Evolutionary conservation across 2,113 vertebrate genomes (phyloP).

Genomic region (Nematolebias whitei): DNA sequence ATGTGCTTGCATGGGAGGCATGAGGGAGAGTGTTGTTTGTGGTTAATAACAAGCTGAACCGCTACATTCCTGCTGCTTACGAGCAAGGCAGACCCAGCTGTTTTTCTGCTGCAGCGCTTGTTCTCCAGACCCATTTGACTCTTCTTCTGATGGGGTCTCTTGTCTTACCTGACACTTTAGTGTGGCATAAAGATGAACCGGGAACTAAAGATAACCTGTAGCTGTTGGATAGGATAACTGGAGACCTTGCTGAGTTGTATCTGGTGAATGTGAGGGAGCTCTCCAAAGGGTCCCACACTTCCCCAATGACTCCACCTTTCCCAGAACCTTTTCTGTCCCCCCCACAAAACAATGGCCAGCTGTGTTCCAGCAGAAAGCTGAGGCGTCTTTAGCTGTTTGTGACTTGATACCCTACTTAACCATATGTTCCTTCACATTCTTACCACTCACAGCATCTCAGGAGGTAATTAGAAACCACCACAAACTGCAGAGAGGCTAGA

Average conservation of each 20-base stretch:
- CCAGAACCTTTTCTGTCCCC: conserved; percentile 47
- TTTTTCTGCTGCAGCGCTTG: conserved; percentile 11
- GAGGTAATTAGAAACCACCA: conserved; percentile 62
- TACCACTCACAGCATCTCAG: conserved; percentile 33
- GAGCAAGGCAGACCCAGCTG: conserved; percentile 40
- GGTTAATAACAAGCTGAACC: conserved; percentile 66
- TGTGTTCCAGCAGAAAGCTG: conserved; percentile 50
- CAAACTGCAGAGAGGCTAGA: conserved; percentile 40
- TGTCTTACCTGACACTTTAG: conserved; percentile 17
- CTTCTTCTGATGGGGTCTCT: conserved; percentile 6
- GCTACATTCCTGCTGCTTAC: conserved; percentile 51
- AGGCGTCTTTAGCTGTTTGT: conserved; percentile 28
- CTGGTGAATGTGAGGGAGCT: conserved; percentile 24
- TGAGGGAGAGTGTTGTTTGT: conserved; percentile 68
- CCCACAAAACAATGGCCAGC: conserved; percentile 68
- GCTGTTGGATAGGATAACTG: conserved; percentile 31
- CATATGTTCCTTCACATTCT: conserved; percentile 53
- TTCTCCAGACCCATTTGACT: conserved; percentile 24
- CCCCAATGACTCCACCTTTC: conserved; percentile 66
- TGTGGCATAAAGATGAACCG: conserved; percentile 40
- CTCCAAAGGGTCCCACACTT: conserved; percentile 42
- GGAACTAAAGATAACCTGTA: conserved; percentile 46
- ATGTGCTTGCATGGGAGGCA: conserved; percentile 55
- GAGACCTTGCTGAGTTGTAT: conserved; percentile 8
- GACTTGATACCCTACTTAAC: conserved; percentile 47